A percentile compares a stretch with the other conserved stretches of the same genome.
Conservation (phyloP, 2,888 invertebrate species). For the Pinctada fucata region DNA sequence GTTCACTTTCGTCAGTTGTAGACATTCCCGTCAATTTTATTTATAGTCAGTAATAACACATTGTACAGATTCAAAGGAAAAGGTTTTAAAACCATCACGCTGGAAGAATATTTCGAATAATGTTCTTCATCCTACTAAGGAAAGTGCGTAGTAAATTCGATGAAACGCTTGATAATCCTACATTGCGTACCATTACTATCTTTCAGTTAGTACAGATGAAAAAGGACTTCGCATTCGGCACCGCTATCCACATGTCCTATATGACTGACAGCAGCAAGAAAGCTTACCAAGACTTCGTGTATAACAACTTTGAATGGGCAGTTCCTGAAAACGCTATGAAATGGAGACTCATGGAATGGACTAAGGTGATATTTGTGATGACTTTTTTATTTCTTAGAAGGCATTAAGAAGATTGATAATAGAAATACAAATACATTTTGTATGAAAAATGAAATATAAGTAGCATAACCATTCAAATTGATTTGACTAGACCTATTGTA, state of each 20-base stretch:
- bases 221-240: constrained; percentile 56
- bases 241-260: constrained; percentile 46
- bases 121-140: too few relatives aligned
- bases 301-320: constrained; percentile 62
- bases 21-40: too few relatives aligned
- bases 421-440: neutral
- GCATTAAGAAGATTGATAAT: neutral
- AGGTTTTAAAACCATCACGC: too few relatives aligned
- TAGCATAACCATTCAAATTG: too few relatives aligned
- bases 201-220: constrained; percentile 49
- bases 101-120: too few relatives aligned
- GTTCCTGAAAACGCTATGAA: constrained; percentile 58
- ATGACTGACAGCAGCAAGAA: constrained; percentile 42
- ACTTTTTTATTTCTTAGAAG: neutral
- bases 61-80: too few relatives aligned
- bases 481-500: too few relatives aligned
- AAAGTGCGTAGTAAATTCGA: too few relatives aligned
- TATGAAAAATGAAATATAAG: neutral
- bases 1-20: too few relatives aligned
- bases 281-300: constrained; percentile 51
- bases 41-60: too few relatives aligned
- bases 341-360: constrained; percentile 57
- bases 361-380: constrained; percentile 28
- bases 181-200: too few relatives aligned
- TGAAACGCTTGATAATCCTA: too few relatives aligned